Evolutionary conservation across 2,113 vertebrate species (phyloP), one percentile per base, ranked within the genome.

Genomic region (Procavia capensis): DNA sequence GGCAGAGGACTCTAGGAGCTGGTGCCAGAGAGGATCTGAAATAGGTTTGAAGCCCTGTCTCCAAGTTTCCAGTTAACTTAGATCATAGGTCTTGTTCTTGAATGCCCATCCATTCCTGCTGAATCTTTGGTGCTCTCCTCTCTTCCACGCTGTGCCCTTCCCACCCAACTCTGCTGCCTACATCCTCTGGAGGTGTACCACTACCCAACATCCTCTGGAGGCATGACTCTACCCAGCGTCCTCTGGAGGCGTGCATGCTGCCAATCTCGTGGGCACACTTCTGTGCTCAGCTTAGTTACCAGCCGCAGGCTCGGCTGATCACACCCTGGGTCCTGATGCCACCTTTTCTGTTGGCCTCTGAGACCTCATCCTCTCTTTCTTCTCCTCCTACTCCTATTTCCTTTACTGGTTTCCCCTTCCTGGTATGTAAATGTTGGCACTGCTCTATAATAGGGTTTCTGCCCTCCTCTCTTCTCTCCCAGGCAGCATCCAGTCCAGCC

Each of bases 201-300:
- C n/a, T n/a, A n/a, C n/a, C n/a, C n/a, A n/a, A n/a, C n/a, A n/a
- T n/a, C n/a, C n/a, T n/a, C n/a, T n/a, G n/a, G n/a, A n/a, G n/a
- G n/a, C n/a, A n/a, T n/a, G n/a, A n/a, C n/a, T n/a, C n/a, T n/a
- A n/a, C n/a, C n/a, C n/a, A n/a, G n/a, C 63, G 19, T 0, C 25
- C 29, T 9, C 36, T 2, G 0, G 27, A 19, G n/a, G 64, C 2
- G 1, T 45, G 31, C 17, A 2, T 5, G 0, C 27, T 1, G 27
- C n/a, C 47, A 0, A 3, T 1, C 31, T 36, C 19, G 4, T 0
- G 1, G 54, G 20, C 50, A 27, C 3, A 0, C 14, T 17, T 34
- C 70, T 25, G n/a, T 1, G 36, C 45, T 88, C 6, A 0, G 27
- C 14, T 6, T 14, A 3, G 9, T 2, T 11, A 31, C 34, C 36